Percentiles rank a stretch among this genome's conserved stretches.
phyloP scores from a whole-genome alignment of 2,113 vertebrate genomes.

The Mobula birostris region DNA sequence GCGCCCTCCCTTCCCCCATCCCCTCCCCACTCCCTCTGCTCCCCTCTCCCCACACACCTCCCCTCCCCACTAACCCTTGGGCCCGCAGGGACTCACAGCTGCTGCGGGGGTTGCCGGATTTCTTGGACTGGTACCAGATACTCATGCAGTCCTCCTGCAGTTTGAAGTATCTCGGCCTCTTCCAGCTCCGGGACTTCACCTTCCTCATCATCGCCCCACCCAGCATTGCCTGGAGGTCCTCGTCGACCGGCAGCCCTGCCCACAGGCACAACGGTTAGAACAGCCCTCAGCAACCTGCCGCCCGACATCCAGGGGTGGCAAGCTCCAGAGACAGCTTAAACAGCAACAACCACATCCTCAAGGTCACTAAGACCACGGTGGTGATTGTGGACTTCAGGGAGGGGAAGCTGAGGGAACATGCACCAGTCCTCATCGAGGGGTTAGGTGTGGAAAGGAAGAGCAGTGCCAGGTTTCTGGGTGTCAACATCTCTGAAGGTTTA shows the following conservation, averaged over 20 bases:
- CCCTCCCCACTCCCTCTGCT: neutral
- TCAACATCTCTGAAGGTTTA: too few species aligned
- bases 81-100: conserved; percentile 66
- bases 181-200: conserved; percentile 83
- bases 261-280: neutral
- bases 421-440: too few species aligned
- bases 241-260: conserved; percentile 66
- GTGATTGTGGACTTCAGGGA: too few species aligned
- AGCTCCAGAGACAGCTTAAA: too few species aligned
- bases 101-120: conserved; percentile 67
- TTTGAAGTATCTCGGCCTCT: conserved; percentile 78
- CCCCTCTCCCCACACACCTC: accelerated
- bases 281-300: too few species aligned
- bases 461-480: too few species aligned
- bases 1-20: neutral
- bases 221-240: conserved; percentile 73
- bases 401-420: too few species aligned
- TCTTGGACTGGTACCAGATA: conserved; percentile 83
- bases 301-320: too few species aligned
- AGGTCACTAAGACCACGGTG: too few species aligned
- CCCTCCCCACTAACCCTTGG: accelerated
- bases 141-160: conserved; percentile 83
- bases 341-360: too few species aligned
- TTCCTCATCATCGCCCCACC: conserved; percentile 74
- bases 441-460: too few species aligned